Evolutionary conservation across 2,113 vertebrate species (phyloP).

Genomic region (Podarcis cretensis): DNA sequence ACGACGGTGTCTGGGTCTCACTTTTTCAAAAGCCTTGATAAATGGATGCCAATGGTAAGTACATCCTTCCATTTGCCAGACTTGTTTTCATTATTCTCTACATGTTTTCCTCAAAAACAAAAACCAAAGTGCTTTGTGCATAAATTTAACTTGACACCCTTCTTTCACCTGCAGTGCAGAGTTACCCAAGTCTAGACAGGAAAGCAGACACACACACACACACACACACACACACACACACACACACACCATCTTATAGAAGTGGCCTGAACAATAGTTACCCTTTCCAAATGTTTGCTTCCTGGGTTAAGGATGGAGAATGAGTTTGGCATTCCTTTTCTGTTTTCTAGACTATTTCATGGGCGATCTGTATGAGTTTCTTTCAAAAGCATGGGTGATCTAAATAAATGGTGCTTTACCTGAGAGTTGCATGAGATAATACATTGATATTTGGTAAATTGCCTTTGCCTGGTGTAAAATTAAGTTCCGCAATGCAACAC

Average conservation of each 20-base stretch:
- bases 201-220: background rate
- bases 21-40: conserved; percentile 51
- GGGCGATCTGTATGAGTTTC: background rate
- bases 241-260: background rate
- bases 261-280: background rate
- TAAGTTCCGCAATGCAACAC: background rate
- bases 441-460: conserved; percentile 4
- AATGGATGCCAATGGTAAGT: conserved; percentile 30
- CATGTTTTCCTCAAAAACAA: conserved; percentile 23
- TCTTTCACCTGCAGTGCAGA: conserved; percentile 14
- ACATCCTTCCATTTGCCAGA: conserved; percentile 33
- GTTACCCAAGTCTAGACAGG: background rate
- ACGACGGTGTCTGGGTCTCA: conserved; percentile 62
- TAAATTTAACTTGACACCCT: conserved; percentile 27
- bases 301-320: conserved; percentile 1
- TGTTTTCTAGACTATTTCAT: background rate
- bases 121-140: conserved; percentile 44
- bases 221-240: background rate
- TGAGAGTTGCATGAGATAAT: fast-evolving
- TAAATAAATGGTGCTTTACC: background rate
- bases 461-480: conserved; percentile 16
- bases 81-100: conserved; percentile 29
- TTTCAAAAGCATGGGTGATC: background rate
- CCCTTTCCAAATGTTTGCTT: background rate
- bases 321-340: background rate